phyloP scores from a whole-genome alignment of 2,888 invertebrate species.

The Ischnus inquisitorius region DNA sequence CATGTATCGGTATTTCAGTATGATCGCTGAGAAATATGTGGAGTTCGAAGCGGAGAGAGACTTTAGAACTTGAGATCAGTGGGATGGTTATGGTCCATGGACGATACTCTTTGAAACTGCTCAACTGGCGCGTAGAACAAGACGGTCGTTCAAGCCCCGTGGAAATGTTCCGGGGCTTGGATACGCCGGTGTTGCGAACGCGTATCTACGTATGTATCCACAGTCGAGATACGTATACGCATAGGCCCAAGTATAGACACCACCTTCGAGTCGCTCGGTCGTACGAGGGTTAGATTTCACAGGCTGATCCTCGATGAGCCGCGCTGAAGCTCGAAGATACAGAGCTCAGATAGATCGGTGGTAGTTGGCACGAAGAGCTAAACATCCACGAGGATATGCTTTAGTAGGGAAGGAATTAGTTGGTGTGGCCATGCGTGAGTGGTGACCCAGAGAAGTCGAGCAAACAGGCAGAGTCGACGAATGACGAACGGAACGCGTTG shows the following conservation, averaged over 20 bases:
- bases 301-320: constrained; percentile 74
- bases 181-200: constrained; percentile 20
- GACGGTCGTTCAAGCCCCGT: constrained; percentile 51
- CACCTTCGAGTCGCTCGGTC: constrained; percentile 71
- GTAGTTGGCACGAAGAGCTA: constrained; percentile 14
- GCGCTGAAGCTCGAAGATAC: constrained; percentile 75
- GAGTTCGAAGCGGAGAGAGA: constrained; percentile 19
- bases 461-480: constrained; percentile 14
- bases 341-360: constrained; percentile 69
- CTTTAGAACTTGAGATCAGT: constrained; percentile 81
- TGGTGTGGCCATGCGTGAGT: constrained; percentile 70
- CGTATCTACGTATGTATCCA: not conserved
- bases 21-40: not conserved
- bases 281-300: constrained; percentile 80
- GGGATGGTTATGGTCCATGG: constrained; percentile 82
- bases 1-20: constrained; percentile 56
- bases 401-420: constrained; percentile 69
- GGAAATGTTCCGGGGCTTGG: constrained; percentile 66
- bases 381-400: constrained; percentile 12
- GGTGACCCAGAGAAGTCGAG: constrained; percentile 53
- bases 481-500: constrained; percentile 14
- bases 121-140: constrained; percentile 61
- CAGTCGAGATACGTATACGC: not conserved
- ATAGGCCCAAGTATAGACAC: not conserved
- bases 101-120: constrained; percentile 61